Percentiles rank a stretch among this genome's conserved stretches.
Evolutionary conservation across 2,797 vertebrate species (phyloP).

Genomic region (Pelodytes ibericus): DNA sequence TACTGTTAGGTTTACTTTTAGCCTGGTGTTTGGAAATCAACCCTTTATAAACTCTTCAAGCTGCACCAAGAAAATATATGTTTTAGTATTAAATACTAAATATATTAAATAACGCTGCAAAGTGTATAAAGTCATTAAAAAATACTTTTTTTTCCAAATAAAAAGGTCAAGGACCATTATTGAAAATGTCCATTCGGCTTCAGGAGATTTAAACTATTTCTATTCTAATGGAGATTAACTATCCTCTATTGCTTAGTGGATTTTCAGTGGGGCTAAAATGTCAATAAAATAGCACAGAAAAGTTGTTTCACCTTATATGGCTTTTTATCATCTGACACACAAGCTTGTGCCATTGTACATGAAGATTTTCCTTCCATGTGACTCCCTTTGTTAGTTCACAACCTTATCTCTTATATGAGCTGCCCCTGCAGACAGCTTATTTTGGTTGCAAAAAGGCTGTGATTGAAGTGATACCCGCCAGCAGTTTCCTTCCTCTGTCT

Average conservation of each 20-base stretch:
- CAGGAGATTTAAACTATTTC: neutral
- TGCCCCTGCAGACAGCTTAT: constrained; percentile 41
- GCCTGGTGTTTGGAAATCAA: no score
- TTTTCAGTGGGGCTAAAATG: constrained; percentile 3
- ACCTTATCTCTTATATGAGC: constrained; percentile 29
- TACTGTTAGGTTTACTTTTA: no score
- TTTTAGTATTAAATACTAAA: no score
- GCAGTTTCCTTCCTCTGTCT: constrained; percentile 15
- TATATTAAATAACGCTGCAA: no score
- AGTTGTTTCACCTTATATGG: neutral
- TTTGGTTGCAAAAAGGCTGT: constrained; percentile 31
- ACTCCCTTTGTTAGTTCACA: constrained; percentile 37
- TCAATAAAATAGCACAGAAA: constrained; percentile 17
- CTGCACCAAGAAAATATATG: no score
- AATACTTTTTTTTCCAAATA: no score
- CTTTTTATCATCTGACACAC: constrained; percentile 32
- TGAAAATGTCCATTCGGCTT: neutral
- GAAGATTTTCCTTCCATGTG: constrained; percentile 34
- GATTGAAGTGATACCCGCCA: constrained; percentile 48
- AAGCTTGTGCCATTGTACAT: constrained; percentile 8
- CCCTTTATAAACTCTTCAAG: no score
- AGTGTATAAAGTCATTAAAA: neutral
- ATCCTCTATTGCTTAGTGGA: constrained; percentile 15
- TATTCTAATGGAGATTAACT: constrained; percentile 17
- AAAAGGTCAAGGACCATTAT: neutral